phyloP scores from a whole-genome alignment of 2,888 invertebrate species.

The Drosophila phalerata region DNA sequence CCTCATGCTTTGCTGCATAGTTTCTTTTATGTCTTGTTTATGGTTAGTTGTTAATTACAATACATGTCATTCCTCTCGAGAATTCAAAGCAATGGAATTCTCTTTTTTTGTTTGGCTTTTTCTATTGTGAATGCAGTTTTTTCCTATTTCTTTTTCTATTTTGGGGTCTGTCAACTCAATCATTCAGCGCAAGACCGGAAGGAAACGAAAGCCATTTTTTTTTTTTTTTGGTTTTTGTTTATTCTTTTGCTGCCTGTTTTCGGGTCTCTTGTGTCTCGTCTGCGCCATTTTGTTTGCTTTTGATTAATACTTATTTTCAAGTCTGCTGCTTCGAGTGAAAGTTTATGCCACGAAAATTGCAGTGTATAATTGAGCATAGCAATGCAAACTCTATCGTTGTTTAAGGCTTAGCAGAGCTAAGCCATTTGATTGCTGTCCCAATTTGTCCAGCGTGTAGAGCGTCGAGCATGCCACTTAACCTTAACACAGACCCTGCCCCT shows the following conservation, averaged over 20 bases:
- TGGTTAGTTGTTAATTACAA: slow-evolving; percentile 51
- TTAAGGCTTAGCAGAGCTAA: slow-evolving; percentile 19
- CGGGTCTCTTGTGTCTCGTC: slow-evolving; percentile 25
- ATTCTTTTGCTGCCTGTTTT: slow-evolving; percentile 14
- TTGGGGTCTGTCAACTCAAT: slow-evolving; percentile 34
- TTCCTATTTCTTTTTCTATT: slow-evolving; percentile 9
- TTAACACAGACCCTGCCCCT: slow-evolving; percentile 34
- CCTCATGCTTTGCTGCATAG: slow-evolving; percentile 31
- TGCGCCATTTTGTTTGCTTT: slow-evolving; percentile 56
- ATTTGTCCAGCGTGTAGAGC: slow-evolving; percentile 46
- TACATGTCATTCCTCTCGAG: slow-evolving; percentile 31
- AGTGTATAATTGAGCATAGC: slow-evolving; percentile 64
- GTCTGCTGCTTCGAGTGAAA: slow-evolving; percentile 69
- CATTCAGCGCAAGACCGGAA: slow-evolving; percentile 62
- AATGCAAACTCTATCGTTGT: slow-evolving; percentile 29
- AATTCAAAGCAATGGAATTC: slow-evolving; percentile 18
- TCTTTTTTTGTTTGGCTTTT: slow-evolving; percentile 2
- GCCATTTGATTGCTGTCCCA: slow-evolving; percentile 48
- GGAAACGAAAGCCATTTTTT: slow-evolving; percentile 50
- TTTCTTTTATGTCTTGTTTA: slow-evolving; percentile 49
- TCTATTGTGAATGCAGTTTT: slow-evolving; percentile 21
- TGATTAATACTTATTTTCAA: slow-evolving; percentile 14
- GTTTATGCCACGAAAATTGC: slow-evolving; percentile 56
- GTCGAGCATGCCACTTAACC: slow-evolving; percentile 74
- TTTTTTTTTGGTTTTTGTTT: slow-evolving; percentile 6